These are phyloP conservation scores for Doryteuthis pealeii DNA, from an alignment of 1,140 invertebrate species.

Conservation along the genomic window DNA sequence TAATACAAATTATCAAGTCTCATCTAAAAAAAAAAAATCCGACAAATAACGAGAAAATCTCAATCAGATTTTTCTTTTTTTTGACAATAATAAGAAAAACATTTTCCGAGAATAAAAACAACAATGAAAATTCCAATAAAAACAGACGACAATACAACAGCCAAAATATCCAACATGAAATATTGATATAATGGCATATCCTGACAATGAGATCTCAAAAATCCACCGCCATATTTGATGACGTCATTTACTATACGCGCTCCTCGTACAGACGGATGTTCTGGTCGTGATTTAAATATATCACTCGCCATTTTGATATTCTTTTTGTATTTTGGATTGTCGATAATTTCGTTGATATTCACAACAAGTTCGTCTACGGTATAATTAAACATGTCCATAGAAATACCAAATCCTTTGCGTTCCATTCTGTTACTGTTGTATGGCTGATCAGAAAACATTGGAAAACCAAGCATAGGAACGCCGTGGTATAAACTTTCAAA, in stretches of 20 bases:
- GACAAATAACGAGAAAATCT: too few relatives aligned
- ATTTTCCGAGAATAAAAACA: too few relatives aligned
- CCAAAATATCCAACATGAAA: conserved; percentile 35
- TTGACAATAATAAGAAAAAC: too few relatives aligned
- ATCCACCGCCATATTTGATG: conserved; percentile 16
- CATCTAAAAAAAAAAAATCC: too few relatives aligned
- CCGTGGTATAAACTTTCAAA: conserved; percentile 75
- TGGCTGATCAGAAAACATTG: conserved; percentile 70
- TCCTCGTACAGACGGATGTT: conserved; percentile 24
- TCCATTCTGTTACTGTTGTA: conserved; percentile 57
- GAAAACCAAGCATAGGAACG: conserved; percentile 74
- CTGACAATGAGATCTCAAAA: conserved; percentile 19
- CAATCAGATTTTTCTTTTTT: too few relatives aligned
- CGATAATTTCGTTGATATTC: conserved; percentile 33
- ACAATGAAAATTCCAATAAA: too few relatives aligned
- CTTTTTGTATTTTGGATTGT: conserved; percentile 20
- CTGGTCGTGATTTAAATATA: conserved; percentile 24
- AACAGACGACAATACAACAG: background rate
- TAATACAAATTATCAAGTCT: too few relatives aligned
- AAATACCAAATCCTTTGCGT: conserved; percentile 50
- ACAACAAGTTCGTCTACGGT: conserved; percentile 35
- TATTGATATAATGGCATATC: conserved; percentile 40
- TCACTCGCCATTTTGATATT: conserved; percentile 33
- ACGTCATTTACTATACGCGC: conserved; percentile 33
- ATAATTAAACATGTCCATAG: conserved; percentile 42